Conservation (phyloP, 2,888 invertebrate species). For the Fabriciana adippe region DNA sequence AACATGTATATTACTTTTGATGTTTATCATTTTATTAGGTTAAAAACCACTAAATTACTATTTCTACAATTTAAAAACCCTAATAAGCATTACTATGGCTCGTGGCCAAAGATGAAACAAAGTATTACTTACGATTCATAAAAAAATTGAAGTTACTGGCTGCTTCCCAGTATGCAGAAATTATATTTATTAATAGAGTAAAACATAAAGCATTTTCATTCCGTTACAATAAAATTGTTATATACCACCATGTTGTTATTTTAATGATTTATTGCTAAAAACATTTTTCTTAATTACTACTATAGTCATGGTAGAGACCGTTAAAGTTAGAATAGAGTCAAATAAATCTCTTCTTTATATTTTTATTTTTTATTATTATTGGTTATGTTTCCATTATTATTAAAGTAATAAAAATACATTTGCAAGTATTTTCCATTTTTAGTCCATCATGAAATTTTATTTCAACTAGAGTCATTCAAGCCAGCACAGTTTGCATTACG, state of each 20-base stretch:
- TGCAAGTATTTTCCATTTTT: conserved; percentile 24
- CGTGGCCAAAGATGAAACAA: conserved; percentile 29
- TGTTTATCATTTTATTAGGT: not conserved
- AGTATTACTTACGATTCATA: conserved; percentile 16
- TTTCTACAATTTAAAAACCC: conserved; percentile 23
- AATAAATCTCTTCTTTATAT: not conserved
- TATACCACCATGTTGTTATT: too few species aligned
- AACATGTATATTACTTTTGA: not conserved
- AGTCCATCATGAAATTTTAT: conserved; percentile 30
- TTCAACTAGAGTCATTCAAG: conserved; percentile 25
- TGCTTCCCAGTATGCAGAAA: conserved; percentile 14
- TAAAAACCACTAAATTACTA: not conserved
- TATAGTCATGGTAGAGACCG: too few species aligned
- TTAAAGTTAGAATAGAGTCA: not conserved
- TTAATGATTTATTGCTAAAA: too few species aligned
- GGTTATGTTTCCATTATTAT: conserved; percentile 6
- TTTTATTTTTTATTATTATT: too few species aligned
- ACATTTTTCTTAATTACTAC: too few species aligned
- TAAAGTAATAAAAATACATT: conserved; percentile 21
- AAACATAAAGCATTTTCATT: not conserved
- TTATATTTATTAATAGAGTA: not conserved
- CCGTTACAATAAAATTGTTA: not conserved
- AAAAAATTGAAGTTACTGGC: conserved; percentile 23
- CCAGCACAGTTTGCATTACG: conserved; percentile 26
- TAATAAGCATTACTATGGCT: conserved; percentile 22